Base-by-base conservation (phyloP, 2,888 invertebrate genomes). In the Diachrysia chrysitis region DNA sequence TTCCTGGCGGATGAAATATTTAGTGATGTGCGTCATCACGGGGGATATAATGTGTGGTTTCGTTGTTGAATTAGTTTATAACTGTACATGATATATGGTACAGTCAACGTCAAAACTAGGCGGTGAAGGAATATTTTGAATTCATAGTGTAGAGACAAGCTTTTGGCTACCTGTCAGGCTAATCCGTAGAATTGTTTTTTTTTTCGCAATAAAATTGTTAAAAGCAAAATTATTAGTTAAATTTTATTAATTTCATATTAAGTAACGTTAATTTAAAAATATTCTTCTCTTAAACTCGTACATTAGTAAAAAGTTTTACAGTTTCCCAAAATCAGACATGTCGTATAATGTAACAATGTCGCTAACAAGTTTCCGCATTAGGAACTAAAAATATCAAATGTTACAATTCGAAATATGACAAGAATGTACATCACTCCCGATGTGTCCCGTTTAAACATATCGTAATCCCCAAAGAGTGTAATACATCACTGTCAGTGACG, bases 401-500 rank as follows among this genome's bases (percentile, higher is more conserved):
- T 65, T 42, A 63, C 37, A 25, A 23, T 70, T 56, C 17, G 35
- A 69, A 70, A 58, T 64, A 76, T 68, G 58, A 21, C 53, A 57
- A 68, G 70, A 78, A 78, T 76, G 65, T 65, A 59, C 66, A 67
- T 77, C 69, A 68, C 32, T 71, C 70, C 70, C 42, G 19, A 57
- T 48, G 53, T 42, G 70, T 53, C 66, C 63, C 69, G 75, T 80
- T 72, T 76, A 65, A 71, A 73, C 72, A 78, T 79, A 82, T 83
- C 81, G 82, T 81, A 75, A 73, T 76, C 80, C 82, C 64, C 71
- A 83, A 84, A 74, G 79, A 83, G 79, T 71, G 65, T 80, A 76
- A 92, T 92, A 87, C 75, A 90, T 93, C 92, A 93, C 88, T 81
- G 92, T 91, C 92, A 70, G 62, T 64, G 71, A 68, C 63, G 73